phyloP scores from a whole-genome alignment of 2,797 vertebrate species.

The Nannoperca australis region DNA sequence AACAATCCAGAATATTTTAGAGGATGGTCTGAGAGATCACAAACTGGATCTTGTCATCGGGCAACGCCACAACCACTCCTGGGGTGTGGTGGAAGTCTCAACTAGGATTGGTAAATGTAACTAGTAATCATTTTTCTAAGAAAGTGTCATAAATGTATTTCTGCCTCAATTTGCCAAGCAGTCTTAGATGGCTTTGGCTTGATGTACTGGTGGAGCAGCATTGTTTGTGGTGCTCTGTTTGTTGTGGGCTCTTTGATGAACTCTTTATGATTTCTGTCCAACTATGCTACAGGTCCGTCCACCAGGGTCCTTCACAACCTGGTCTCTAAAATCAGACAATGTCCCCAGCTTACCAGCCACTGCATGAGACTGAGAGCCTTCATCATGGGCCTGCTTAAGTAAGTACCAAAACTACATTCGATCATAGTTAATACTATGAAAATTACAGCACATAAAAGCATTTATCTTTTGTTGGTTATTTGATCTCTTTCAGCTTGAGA shows the following conservation, averaged over 20 bases:
- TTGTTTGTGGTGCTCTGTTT: neutral
- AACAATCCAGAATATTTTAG: slow-evolving; percentile 90
- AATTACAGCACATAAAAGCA: neutral
- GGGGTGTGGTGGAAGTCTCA: slow-evolving; percentile 93
- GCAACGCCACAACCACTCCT: slow-evolving; percentile 91
- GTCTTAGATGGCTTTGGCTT: neutral
- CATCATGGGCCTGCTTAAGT: slow-evolving; percentile 97
- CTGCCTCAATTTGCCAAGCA: neutral
- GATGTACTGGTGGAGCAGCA: neutral
- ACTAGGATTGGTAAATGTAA: slow-evolving; percentile 87
- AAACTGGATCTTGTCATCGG: slow-evolving; percentile 93
- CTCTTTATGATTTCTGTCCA: slow-evolving; percentile 10
- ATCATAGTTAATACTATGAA: neutral
- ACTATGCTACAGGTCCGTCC: slow-evolving; percentile 85
- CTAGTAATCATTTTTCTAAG: neutral
- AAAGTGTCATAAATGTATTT: neutral
- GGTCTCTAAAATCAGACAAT: slow-evolving; percentile 89
- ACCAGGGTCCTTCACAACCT: slow-evolving; percentile 90
- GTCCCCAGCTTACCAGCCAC: slow-evolving; percentile 88
- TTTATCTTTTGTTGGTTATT: neutral
- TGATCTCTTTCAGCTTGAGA: slow-evolving; percentile 85
- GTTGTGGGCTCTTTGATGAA: neutral
- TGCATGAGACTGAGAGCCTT: slow-evolving; percentile 94
- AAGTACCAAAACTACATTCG: slow-evolving; percentile 61
- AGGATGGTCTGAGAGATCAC: slow-evolving; percentile 93